Evolutionary conservation across 2,113 vertebrate genomes (phyloP), one percentile per base, ranked within the genome.

Genomic region (Callipepla californica): DNA sequence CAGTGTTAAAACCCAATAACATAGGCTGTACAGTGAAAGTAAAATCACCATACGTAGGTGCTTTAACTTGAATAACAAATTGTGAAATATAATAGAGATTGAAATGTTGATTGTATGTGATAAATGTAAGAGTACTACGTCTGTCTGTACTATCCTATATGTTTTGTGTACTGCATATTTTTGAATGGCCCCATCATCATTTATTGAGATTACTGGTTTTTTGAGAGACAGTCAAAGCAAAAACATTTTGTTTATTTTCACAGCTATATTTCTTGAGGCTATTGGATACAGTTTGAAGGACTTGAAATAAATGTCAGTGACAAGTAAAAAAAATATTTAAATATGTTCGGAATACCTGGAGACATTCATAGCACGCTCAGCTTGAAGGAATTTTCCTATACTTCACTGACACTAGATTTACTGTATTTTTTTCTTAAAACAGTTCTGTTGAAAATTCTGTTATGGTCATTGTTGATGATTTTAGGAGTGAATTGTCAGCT

Each of bases 201-300:
- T 96, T 95, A 92, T 91, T 95, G 81, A 93, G 70, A 94, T 97
- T 97, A 95, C 96, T 93, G 94, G 59, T 91, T 97, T 98, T 95
- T 93, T 95, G 94, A 95, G 97, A 98, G 98, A 98, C 97, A 98
- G 98, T 98, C 98, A 98, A 98, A 98, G 97, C 98, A 98, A 98
- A 98, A 95, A 93, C 97, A 96, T 96, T 96, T 94, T 42, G 34
- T 76, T 94, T 69, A 44, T 89, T 80, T 94, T 87, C 75, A 65
- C 61, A 92, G 80, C 87, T 95, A 5, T 95, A 84, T 88, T 95
- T 95, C 87, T 94, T 95, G 88, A 95, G 92, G 92, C 89, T 92
- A 69, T 85, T 96, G 93, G 95, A 89, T 93, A 90, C 92, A 75
- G 78, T 74, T 81, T 81, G 66, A 72, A 94, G 38, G 70, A 95